Conservation (phyloP, 2,113 vertebrate species). For the Anolis carolinensis region DNA sequence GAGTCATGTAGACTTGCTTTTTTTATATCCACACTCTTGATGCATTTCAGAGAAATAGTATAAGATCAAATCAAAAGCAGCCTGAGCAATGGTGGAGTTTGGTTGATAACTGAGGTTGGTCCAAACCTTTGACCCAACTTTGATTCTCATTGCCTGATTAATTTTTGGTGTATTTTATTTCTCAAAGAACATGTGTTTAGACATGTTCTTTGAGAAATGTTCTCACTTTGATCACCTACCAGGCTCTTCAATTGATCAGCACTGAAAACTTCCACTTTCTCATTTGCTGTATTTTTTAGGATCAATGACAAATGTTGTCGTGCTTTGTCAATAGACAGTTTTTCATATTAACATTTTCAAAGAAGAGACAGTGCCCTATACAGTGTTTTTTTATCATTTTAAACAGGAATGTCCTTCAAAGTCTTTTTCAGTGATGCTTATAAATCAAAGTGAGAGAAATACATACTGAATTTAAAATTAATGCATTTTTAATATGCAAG, state of each 20-base stretch:
- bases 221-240: slow-evolving; percentile 70
- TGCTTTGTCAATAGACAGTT: slow-evolving; percentile 69
- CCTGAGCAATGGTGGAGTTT: not conserved
- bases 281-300: slow-evolving; percentile 64
- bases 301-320: slow-evolving; percentile 68
- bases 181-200: no score
- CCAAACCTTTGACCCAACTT: slow-evolving; percentile 39
- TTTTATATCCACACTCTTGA: not conserved
- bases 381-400: slow-evolving; percentile 68
- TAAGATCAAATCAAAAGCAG: not conserved
- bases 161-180: slow-evolving; percentile 15
- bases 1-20: not conserved
- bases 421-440: slow-evolving; percentile 66
- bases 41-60: not conserved
- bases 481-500: slow-evolving; percentile 77
- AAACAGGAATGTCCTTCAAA: slow-evolving; percentile 72
- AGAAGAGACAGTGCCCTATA: slow-evolving; percentile 64
- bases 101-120: not conserved
- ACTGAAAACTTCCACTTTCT: slow-evolving; percentile 67
- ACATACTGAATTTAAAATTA: slow-evolving; percentile 73
- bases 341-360: slow-evolving; percentile 72
- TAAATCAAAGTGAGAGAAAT: slow-evolving; percentile 74
- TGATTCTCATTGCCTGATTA: slow-evolving; percentile 46
- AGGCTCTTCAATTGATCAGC: slow-evolving; percentile 59
- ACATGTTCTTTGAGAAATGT: no score